Evolutionary conservation across 2,888 invertebrate genomes (phyloP).

Genomic region (Nymphalis c-album): DNA sequence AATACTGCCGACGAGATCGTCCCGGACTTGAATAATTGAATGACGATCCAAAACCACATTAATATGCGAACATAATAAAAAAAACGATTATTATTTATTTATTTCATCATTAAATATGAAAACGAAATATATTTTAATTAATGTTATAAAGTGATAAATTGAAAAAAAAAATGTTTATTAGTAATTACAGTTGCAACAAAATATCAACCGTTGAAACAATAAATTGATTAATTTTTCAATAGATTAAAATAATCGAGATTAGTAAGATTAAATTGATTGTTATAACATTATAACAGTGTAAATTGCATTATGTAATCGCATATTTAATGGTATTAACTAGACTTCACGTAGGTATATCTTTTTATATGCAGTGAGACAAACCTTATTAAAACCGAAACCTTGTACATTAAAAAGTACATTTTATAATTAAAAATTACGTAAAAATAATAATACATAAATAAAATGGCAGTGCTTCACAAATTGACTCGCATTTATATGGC

Average conservation of each 20-base stretch:
- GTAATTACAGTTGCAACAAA: too few relatives aligned
- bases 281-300: neutral
- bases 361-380: slow-evolving; percentile 36
- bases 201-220: neutral
- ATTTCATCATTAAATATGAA: neutral
- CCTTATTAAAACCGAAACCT: slow-evolving; percentile 22
- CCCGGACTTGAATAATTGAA: slow-evolving; percentile 34
- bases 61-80: slow-evolving; percentile 41
- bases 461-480: slow-evolving; percentile 41
- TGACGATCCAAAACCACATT: slow-evolving; percentile 45
- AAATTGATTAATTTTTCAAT: neutral
- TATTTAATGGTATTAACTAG: slow-evolving; percentile 25
- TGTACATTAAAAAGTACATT: slow-evolving; percentile 14
- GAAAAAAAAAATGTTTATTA: too few relatives aligned
- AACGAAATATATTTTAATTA: neutral
- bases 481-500: slow-evolving; percentile 38
- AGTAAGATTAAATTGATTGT: neutral
- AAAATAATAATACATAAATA: slow-evolving; percentile 23
- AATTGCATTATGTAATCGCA: slow-evolving; percentile 21
- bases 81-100: neutral
- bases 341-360: slow-evolving; percentile 16
- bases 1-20: slow-evolving; percentile 73
- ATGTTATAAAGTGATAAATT: neutral
- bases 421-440: slow-evolving; percentile 21
- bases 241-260: neutral